These are phyloP conservation scores for Pseudococcus viburni DNA, from an alignment of 2,888 invertebrate species.

Conservation along the genomic window DNA sequence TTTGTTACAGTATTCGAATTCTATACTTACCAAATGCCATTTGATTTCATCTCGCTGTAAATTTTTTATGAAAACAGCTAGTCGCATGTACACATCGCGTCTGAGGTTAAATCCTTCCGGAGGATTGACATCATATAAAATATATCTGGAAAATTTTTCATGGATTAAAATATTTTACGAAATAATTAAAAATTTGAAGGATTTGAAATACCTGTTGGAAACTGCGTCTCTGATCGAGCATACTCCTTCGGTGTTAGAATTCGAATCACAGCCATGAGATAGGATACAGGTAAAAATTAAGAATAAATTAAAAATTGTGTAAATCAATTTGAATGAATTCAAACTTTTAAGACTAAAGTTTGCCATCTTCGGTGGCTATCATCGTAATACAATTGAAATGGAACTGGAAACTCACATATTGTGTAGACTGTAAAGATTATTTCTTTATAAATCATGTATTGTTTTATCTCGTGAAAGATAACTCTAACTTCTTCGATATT, in stretches of 20 bases:
- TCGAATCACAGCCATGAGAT: background rate
- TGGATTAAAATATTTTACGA: background rate
- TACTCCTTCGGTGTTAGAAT: background rate
- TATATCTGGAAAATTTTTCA: constrained; percentile 73
- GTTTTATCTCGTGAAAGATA: no score
- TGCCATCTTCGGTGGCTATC: background rate
- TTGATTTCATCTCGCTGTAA: constrained; percentile 74
- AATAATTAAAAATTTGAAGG: background rate
- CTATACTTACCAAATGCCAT: constrained; percentile 71
- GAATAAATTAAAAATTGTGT: background rate
- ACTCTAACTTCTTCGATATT: no score
- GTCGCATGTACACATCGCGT: constrained; percentile 94
- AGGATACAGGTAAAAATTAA: background rate
- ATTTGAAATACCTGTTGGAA: background rate
- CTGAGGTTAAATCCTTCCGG: constrained; percentile 97
- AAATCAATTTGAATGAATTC: background rate
- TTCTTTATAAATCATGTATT: no score
- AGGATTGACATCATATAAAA: constrained; percentile 94
- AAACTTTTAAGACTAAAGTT: background rate
- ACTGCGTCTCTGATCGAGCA: background rate
- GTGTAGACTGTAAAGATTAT: no score
- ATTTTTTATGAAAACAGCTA: constrained; percentile 86
- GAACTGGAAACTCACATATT: background rate
- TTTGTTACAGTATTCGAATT: background rate
- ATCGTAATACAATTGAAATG: background rate